Evolutionary conservation across 2,797 vertebrate genomes (phyloP), one percentile per base, ranked within the genome.

Genomic region (Chaetophractus vellerosus): DNA sequence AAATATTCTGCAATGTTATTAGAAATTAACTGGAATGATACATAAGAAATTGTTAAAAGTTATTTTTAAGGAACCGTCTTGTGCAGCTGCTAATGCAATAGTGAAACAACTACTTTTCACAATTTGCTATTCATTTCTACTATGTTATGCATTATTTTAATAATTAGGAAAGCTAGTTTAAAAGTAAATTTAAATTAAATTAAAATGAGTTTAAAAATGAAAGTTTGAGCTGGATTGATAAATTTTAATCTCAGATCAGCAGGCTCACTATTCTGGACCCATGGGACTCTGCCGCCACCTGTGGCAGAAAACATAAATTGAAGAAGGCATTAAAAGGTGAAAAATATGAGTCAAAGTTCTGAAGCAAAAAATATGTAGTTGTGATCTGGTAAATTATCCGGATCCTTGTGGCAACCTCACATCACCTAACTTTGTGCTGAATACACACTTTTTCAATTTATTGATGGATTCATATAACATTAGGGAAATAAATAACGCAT

Each of bases 281-380:
- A 94, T 88, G 94, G 93, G 94, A 96, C 95, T 97, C 96, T 97
- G 90, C 92, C 78, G 78, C 96, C 97, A 93, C 95, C 96, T 97
- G 92, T 96, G 94, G 92, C 95, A 92, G 88, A 86, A 94, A 96
- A 66, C 64, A 86, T 83, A 86, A 97, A 96, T 66, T 94, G 96
- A 97, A 96, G 24, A 82, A 96, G 68, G 14, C 38, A 85, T 36
- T 76, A 59, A 61, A 87, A 97, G 88, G 45, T 57, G 8, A 93
- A 88, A 93, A 88, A 50, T 28, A 90, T 31, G 61, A 66, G 28
- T 24, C 50, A 84, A 59, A 14, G 1, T 55, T 81, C 23, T 88
- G 33, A 86, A 45, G 19, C 33, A 82, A n/a, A 82, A 92, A 66
- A 55, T 38, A 26, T 1, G 12, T 41, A 11, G 7, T 23, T 50